Evolutionary conservation across 1,140 invertebrate species (phyloP).

Genomic region (Drosophila simulans): DNA sequence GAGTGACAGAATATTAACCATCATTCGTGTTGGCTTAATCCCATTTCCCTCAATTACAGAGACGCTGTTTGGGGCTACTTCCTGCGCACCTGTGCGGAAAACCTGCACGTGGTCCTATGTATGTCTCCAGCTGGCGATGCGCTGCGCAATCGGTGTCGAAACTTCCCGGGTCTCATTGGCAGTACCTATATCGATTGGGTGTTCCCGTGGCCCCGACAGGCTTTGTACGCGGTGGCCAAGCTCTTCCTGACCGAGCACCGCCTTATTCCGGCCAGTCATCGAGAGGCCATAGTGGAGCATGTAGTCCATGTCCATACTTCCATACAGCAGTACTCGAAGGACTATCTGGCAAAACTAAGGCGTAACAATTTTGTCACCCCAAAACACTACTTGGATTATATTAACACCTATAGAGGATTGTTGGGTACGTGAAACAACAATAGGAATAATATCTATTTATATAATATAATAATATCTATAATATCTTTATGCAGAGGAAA

Average conservation of each 20-base stretch:
- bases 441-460: background rate
- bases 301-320: constrained; percentile 93
- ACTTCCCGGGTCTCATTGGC: constrained; percentile 96
- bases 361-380: constrained; percentile 94
- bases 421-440: constrained; percentile 86
- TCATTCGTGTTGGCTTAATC: background rate
- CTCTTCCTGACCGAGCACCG: constrained; percentile 89
- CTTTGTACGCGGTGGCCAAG: constrained; percentile 93
- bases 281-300: constrained; percentile 90
- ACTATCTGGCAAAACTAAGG: constrained; percentile 89
- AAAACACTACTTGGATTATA: constrained; percentile 95
- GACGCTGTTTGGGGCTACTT: constrained; percentile 95
- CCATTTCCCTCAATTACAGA: constrained; percentile 74
- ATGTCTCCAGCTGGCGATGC: constrained; percentile 95
- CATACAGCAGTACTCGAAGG: constrained; percentile 89
- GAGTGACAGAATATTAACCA: constrained; percentile 55
- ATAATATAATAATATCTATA: no score
- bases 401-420: constrained; percentile 90
- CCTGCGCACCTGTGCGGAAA: constrained; percentile 89
- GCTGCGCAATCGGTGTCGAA: constrained; percentile 92
- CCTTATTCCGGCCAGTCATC: constrained; percentile 88
- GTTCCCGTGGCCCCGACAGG: constrained; percentile 95
- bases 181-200: constrained; percentile 98
- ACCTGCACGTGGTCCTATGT: constrained; percentile 94
- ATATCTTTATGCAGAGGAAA: constrained; percentile 75